phyloP scores from a whole-genome alignment of 2,797 vertebrate species.

The Triplophysa bombifrons region DNA sequence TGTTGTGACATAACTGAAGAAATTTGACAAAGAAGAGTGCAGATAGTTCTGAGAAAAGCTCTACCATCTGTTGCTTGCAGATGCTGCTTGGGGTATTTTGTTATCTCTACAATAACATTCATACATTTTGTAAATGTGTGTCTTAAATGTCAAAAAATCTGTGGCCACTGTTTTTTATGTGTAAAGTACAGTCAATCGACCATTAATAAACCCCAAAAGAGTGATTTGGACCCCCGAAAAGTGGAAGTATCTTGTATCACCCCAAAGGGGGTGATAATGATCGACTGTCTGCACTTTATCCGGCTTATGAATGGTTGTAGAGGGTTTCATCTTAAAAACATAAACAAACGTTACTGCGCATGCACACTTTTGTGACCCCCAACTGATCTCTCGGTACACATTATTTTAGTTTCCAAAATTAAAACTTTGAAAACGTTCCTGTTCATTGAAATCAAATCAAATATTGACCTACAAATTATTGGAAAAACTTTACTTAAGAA shows the following conservation, averaged over 20 bases:
- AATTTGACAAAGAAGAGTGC: background rate
- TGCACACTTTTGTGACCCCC: too few species aligned
- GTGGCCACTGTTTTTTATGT: background rate
- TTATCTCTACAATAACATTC: background rate
- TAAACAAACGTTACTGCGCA: too few species aligned
- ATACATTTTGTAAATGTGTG: background rate
- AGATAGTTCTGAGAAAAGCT: background rate
- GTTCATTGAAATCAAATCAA: too few species aligned
- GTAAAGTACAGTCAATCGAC: background rate
- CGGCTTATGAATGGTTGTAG: background rate
- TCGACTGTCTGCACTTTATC: background rate
- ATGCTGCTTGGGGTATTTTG: background rate
- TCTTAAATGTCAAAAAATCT: background rate
- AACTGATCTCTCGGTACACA: too few species aligned
- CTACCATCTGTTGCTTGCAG: background rate
- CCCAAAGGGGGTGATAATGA: background rate
- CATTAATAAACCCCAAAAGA: background rate
- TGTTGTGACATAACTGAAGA: background rate
- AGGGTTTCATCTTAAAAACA: too few species aligned
- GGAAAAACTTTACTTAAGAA: too few species aligned
- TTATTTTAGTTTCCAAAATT: too few species aligned
- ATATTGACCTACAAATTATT: too few species aligned
- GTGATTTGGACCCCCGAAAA: background rate
- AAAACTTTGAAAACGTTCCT: too few species aligned
- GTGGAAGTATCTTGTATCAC: background rate